Conservation (phyloP, 2,113 vertebrate genomes). For the Rhabdomys dilectus region DNA sequence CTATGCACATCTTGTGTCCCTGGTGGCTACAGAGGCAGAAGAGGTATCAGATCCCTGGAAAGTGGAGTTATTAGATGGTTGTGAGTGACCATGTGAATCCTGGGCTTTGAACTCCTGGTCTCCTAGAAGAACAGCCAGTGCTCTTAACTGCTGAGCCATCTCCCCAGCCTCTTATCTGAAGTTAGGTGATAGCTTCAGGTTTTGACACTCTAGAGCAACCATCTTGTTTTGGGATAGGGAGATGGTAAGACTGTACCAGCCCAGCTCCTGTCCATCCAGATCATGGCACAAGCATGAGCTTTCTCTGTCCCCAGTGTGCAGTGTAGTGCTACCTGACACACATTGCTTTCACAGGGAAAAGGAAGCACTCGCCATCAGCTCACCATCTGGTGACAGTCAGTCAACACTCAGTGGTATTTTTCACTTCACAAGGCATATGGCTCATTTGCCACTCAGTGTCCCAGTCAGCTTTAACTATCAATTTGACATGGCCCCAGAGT, state of each 20-base stretch:
- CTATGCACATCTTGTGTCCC: background rate
- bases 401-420: background rate
- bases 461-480: background rate
- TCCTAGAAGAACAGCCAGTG: background rate
- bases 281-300: too few species aligned
- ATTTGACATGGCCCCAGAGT: background rate
- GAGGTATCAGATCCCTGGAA: background rate
- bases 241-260: background rate
- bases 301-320: background rate
- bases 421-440: background rate
- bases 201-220: background rate
- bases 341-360: background rate
- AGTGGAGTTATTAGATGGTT: background rate
- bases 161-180: background rate
- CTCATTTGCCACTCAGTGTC: background rate
- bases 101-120: background rate
- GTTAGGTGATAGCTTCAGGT: background rate
- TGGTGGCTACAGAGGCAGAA: background rate
- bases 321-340: background rate
- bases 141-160: background rate
- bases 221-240: background rate
- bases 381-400: background rate
- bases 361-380: background rate
- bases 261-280: background rate
- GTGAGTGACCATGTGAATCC: background rate